Base-by-base conservation (phyloP, 1,140 invertebrate genomes). In the Penaeus vannamei region DNA sequence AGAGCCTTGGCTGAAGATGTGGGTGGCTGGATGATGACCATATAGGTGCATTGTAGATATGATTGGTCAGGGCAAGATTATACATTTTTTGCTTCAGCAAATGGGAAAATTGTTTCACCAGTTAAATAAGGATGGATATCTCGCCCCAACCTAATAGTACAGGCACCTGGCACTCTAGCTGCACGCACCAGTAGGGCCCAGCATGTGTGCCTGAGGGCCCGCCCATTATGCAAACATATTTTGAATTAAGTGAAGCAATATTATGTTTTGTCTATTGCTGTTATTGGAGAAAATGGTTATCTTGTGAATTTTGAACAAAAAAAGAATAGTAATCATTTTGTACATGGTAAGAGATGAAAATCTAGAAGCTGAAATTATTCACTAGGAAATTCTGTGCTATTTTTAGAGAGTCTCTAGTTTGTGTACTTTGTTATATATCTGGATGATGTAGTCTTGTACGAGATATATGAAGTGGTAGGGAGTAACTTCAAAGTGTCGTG, bases 391-490 rank as follows among this genome's bases (percentile, higher is more conserved):
- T 87, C 79, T 90, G 90, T 90, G 90, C 90, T 90, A 90, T 90
- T 90, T 90, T 90, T 90, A 90, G 90, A 90, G 85, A 90, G 86
- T 87, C 83, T 90, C 90, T 90, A 90, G 90, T 90, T 90, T 90
- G 90, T 90, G 90, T 90, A 90, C 86, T 90, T 90, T 90, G 90
- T 90, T 90, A 90, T 90, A 90, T 90, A 90, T 87, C 83, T 90
- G 86, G 88, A 86, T 87, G 82, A 90, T 87, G 90, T 90, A 90
- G 90, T 88, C 90, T 90, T 87, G 90, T 90, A 88, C 81, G 90
- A 90, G 84, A 85, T 85, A 81, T 87, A 84, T 87, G 85, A 90
- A 90, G 77, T 76, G 79, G 77, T 87, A 87, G 86, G 80, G 88
- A 82, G 62, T 90, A 90, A 90, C 46, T 85, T 85, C 86, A 87